Percentiles rank a stretch among this genome's conserved stretches.
These are phyloP conservation scores for Phaenicophaeus curvirostris DNA, from an alignment of 2,797 vertebrate species.

Conservation along the genomic window DNA sequence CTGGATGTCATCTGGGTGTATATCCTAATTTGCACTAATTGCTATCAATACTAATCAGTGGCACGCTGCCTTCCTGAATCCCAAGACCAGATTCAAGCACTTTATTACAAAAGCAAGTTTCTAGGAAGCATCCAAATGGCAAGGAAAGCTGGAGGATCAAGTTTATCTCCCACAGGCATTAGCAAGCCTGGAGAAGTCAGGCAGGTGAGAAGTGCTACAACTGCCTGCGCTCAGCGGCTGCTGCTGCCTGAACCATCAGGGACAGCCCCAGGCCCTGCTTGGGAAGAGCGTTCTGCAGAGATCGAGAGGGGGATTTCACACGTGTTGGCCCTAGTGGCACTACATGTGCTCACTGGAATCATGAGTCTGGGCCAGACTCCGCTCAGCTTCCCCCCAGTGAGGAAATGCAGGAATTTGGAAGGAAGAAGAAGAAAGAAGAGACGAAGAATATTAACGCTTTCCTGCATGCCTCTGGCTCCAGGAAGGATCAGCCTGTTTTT, in stretches of 20 bases:
- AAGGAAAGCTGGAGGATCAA: neutral
- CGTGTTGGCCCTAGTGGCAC: neutral
- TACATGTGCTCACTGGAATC: neutral
- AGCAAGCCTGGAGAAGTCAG: neutral
- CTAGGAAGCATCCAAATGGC: neutral
- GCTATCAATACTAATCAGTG: neutral
- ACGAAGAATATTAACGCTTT: neutral
- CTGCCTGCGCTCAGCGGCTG: neutral
- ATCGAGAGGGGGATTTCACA: neutral
- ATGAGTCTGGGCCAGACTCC: neutral
- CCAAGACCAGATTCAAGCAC: neutral
- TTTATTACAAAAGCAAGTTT: neutral
- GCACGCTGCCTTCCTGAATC: neutral
- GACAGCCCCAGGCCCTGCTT: neutral
- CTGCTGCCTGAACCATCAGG: neutral
- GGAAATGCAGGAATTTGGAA: neutral
- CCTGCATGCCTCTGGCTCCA: neutral
- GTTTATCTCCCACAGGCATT: neutral
- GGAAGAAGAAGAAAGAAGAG: neutral
- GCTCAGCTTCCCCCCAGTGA: neutral
- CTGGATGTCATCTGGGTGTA: neutral
- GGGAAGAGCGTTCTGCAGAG: neutral
- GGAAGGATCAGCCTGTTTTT: neutral
- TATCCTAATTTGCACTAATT: neutral
- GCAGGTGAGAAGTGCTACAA: neutral